These are phyloP conservation scores for Styela clava DNA, from an alignment of 23 tunicate genomes.

Conservation along the genomic window DNA sequence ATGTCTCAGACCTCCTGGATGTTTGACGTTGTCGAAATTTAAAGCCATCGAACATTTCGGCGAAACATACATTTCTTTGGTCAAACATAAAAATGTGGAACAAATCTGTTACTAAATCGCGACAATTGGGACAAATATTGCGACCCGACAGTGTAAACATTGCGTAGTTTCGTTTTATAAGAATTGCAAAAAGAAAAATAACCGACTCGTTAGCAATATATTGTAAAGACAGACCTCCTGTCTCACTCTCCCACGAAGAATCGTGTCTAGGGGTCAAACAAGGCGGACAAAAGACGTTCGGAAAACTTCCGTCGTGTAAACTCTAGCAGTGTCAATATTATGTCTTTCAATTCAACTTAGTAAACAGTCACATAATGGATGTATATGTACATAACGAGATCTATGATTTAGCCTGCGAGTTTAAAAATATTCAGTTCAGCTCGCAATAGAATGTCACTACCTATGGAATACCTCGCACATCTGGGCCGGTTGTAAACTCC, in stretches of 20 bases:
- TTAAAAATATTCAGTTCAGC: too few relatives aligned
- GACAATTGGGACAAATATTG: not conserved
- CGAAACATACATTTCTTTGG: not conserved
- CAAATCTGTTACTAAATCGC: not conserved
- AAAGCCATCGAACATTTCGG: not conserved
- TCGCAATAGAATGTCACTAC: too few relatives aligned
- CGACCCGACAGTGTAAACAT: not conserved
- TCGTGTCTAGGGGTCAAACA: not conserved
- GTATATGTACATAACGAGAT: not conserved
- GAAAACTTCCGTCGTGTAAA: not conserved
- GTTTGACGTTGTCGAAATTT: not conserved
- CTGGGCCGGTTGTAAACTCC: not conserved
- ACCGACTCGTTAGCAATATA: not conserved
- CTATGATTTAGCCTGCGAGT: too few relatives aligned
- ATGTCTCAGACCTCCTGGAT: not conserved
- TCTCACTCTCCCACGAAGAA: not conserved
- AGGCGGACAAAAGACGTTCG: not conserved
- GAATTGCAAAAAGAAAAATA: too few relatives aligned
- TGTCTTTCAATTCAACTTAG: not conserved
- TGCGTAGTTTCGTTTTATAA: not conserved
- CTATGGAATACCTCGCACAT: not conserved
- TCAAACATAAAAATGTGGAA: not conserved
- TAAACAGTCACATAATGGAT: not conserved
- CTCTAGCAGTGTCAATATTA: not conserved
- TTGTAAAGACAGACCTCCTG: not conserved